Evolutionary conservation across 2,113 vertebrate genomes (phyloP).

Genomic region (Onychorhynchus coronatus): DNA sequence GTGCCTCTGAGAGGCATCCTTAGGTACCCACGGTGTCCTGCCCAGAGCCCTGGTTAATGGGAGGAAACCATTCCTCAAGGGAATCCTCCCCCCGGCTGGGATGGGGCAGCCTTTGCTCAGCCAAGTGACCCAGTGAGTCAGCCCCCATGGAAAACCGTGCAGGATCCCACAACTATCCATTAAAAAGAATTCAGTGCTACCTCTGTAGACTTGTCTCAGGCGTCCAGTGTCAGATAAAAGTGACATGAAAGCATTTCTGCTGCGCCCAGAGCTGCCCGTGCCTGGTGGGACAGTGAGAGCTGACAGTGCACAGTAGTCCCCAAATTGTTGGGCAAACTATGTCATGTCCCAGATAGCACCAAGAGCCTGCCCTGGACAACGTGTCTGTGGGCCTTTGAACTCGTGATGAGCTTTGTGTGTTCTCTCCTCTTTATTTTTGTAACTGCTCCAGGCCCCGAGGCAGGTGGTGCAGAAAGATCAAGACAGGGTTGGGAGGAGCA

Average conservation of each 20-base stretch:
- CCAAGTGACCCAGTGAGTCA: neutral
- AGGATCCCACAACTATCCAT: neutral
- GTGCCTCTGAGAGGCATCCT: neutral
- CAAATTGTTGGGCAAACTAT: constrained; percentile 34
- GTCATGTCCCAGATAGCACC: constrained; percentile 46
- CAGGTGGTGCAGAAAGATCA: neutral
- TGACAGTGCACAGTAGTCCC: neutral
- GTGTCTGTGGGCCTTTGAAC: constrained; percentile 27
- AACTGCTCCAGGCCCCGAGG: neutral
- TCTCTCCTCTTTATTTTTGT: constrained; percentile 18
- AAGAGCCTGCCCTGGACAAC: neutral
- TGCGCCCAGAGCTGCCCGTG: neutral
- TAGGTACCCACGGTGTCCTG: neutral
- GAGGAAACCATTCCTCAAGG: neutral
- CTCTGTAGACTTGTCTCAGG: constrained; percentile 1
- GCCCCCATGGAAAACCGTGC: accelerated
- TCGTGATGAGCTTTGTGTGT: neutral
- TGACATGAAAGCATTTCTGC: constrained; percentile 10
- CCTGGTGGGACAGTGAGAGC: neutral
- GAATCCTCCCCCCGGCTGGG: neutral
- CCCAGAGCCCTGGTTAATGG: accelerated
- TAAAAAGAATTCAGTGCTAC: neutral
- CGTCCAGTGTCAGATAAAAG: neutral
- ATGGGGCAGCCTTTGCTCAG: neutral
- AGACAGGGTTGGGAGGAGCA: neutral